A percentile compares a stretch with the other conserved stretches of the same genome.
These are phyloP conservation scores for Dasysyrphus tricinctus DNA, from an alignment of 2,888 invertebrate species.

Conservation along the genomic window DNA sequence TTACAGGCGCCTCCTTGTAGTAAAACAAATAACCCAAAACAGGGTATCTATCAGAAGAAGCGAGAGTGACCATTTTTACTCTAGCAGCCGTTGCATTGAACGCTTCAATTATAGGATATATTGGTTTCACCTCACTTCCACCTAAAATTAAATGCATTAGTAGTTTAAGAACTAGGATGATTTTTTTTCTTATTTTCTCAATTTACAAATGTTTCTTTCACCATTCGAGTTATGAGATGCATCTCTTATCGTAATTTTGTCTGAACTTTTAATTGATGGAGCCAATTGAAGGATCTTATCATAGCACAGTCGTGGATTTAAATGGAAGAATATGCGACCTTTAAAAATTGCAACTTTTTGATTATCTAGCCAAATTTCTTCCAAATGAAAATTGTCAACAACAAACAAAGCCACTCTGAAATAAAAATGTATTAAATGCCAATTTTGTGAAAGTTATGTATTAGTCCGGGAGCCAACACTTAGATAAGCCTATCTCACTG, in stretches of 20 bases:
- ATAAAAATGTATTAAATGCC: background rate
- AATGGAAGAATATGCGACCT: slow-evolving; percentile 88
- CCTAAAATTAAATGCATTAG: slow-evolving; percentile 56
- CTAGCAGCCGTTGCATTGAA: slow-evolving; percentile 83
- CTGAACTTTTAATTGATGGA: slow-evolving; percentile 77
- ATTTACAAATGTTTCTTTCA: slow-evolving; percentile 93
- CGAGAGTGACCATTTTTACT: slow-evolving; percentile 87
- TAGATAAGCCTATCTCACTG: too few species aligned
- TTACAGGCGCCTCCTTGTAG: slow-evolving; percentile 89
- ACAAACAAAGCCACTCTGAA: slow-evolving; percentile 85
- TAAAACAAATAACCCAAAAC: slow-evolving; percentile 95
- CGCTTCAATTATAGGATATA: slow-evolving; percentile 82
- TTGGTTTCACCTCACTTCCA: slow-evolving; percentile 62
- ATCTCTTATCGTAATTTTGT: slow-evolving; percentile 77
- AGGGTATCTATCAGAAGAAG: slow-evolving; percentile 88
- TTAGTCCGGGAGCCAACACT: too few species aligned
- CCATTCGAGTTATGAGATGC: slow-evolving; percentile 90
- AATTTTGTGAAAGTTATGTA: background rate
- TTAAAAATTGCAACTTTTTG: slow-evolving; percentile 84
- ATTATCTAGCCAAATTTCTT: slow-evolving; percentile 85
- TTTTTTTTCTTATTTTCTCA: background rate
- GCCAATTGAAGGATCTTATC: slow-evolving; percentile 85
- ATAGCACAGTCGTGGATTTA: slow-evolving; percentile 89
- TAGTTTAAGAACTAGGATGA: background rate
- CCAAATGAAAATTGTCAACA: slow-evolving; percentile 88